These are phyloP conservation scores for Clarias pachynema DNA, from an alignment of 2,797 vertebrate species.

Conservation along the genomic window DNA sequence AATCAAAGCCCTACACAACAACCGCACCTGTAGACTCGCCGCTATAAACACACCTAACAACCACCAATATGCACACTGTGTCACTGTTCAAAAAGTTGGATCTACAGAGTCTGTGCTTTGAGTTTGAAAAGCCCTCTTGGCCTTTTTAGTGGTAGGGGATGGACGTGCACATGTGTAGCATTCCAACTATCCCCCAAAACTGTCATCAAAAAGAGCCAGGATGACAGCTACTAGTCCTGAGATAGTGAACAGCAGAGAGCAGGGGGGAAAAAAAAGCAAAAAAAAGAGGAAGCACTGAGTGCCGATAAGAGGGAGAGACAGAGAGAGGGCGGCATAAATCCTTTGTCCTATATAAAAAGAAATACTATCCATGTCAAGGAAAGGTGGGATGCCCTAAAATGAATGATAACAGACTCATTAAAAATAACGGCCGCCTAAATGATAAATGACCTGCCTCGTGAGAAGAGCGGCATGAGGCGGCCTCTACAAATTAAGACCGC, in stretches of 20 bases:
- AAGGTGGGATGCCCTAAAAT: slow-evolving; percentile 86
- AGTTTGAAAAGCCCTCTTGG: slow-evolving; percentile 6
- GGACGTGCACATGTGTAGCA: slow-evolving; percentile 17
- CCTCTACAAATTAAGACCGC: slow-evolving; percentile 77
- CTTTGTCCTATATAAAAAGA: slow-evolving; percentile 85
- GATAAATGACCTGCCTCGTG: slow-evolving; percentile 77
- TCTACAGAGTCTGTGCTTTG: slow-evolving; percentile 23
- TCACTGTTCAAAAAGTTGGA: neutral
- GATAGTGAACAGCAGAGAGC: slow-evolving; percentile 27
- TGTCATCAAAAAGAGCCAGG: slow-evolving; percentile 59
- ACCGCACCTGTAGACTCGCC: slow-evolving; percentile 42
- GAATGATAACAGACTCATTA: slow-evolving; percentile 88
- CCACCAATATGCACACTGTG: neutral
- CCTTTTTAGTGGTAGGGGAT: slow-evolving; percentile 28
- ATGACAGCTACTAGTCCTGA: slow-evolving; percentile 65
- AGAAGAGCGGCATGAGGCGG: slow-evolving; percentile 76
- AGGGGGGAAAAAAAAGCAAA: neutral
- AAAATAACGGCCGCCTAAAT: slow-evolving; percentile 82
- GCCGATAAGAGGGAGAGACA: slow-evolving; percentile 37
- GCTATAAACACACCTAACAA: slow-evolving; percentile 29
- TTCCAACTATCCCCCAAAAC: slow-evolving; percentile 50
- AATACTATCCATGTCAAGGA: slow-evolving; percentile 83
- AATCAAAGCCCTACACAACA: slow-evolving; percentile 45
- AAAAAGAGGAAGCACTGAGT: slow-evolving; percentile 24
- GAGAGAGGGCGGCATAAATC: slow-evolving; percentile 77